Conservation (phyloP, 2,888 invertebrate genomes). For the Xestia ashworthii region DNA sequence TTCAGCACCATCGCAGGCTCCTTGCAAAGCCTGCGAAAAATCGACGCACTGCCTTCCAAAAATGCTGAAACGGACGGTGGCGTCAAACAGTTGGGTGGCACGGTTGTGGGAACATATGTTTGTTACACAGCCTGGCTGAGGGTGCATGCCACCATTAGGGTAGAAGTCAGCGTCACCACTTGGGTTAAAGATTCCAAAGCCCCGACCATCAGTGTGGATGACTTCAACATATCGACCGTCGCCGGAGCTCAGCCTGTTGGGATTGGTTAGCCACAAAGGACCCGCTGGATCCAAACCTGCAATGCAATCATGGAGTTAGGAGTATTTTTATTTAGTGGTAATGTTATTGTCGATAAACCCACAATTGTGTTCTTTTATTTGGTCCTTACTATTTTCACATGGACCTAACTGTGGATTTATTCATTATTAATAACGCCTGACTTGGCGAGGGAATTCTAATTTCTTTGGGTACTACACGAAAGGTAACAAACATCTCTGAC, state of each 20-base stretch:
- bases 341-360: not conserved
- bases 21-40: slow-evolving; percentile 63
- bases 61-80: slow-evolving; percentile 74
- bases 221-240: slow-evolving; percentile 77
- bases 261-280: slow-evolving; percentile 72
- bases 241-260: slow-evolving; percentile 67
- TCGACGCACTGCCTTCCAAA: slow-evolving; percentile 70
- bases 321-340: no score
- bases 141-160: slow-evolving; percentile 78
- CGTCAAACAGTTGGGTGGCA: slow-evolving; percentile 71
- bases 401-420: not conserved
- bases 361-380: not conserved
- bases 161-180: slow-evolving; percentile 78
- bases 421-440: not conserved
- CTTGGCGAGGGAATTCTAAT: not conserved
- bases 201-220: slow-evolving; percentile 79
- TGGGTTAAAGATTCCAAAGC: slow-evolving; percentile 73
- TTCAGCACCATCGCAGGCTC: slow-evolving; percentile 62
- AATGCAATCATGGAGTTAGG: slow-evolving; percentile 44
- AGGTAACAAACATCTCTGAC: not conserved
- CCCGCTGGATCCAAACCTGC: slow-evolving; percentile 76
- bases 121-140: slow-evolving; percentile 77
- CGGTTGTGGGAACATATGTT: slow-evolving; percentile 79
- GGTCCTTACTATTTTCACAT: not conserved
- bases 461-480: not conserved